A percentile compares a stretch with the other conserved stretches of the same genome.
Evolutionary conservation across 2,797 vertebrate genomes (phyloP).

Genomic region (Sebastes goodei): DNA sequence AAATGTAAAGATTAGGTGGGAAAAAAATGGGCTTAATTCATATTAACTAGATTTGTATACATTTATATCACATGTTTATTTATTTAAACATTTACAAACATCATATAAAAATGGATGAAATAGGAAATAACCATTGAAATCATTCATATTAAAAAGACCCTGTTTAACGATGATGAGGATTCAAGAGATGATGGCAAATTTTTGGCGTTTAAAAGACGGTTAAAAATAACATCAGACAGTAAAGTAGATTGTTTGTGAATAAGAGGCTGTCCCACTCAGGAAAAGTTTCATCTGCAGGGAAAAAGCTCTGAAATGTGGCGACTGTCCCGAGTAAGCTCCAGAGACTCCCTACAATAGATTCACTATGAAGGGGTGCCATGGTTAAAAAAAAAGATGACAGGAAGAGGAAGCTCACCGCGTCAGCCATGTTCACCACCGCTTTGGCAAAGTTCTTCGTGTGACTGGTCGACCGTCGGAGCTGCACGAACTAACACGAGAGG

Average conservation of each 20-base stretch:
- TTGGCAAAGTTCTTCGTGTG: constrained; percentile 97
- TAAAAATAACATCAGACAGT: background rate
- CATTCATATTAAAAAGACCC: background rate
- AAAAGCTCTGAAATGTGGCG: constrained; percentile 3
- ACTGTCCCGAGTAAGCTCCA: background rate
- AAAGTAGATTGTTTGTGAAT: background rate
- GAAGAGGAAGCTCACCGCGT: constrained; percentile 80
- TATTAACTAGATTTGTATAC: no score
- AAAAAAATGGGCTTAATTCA: background rate
- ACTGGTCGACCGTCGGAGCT: constrained; percentile 86
- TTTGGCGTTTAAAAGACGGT: background rate
- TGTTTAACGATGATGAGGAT: background rate
- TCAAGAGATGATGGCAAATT: background rate
- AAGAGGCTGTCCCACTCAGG: background rate
- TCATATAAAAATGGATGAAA: background rate
- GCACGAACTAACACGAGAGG: constrained; percentile 84
- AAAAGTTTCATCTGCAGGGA: background rate
- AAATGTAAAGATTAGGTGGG: background rate
- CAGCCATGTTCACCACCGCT: constrained; percentile 96
- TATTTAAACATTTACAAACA: background rate
- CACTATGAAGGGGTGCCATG: background rate
- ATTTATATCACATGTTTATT: no score
- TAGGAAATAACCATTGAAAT: background rate
- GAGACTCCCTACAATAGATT: background rate
- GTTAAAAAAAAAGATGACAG: background rate